Conservation (phyloP, 2,113 vertebrate species). For the Turdus rufiventris region DNA sequence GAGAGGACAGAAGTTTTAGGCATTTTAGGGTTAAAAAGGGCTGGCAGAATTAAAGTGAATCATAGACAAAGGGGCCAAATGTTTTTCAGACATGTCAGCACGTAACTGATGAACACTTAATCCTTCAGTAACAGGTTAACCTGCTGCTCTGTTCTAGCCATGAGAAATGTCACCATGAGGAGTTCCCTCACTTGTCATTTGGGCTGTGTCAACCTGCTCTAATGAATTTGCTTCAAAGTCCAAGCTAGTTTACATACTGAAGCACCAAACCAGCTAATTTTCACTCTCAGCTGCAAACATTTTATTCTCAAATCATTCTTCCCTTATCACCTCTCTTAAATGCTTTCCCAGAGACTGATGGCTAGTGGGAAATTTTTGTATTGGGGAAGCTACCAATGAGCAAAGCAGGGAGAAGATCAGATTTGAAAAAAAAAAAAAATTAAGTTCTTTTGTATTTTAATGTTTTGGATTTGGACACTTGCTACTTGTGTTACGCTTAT, state of each 20-base stretch:
- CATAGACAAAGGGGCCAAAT: background rate
- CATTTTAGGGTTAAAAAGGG: background rate
- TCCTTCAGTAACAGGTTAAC: conserved; percentile 60
- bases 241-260: background rate
- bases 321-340: conserved; percentile 12
- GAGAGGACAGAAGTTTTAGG: background rate
- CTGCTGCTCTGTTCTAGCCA: conserved; percentile 32
- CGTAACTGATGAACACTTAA: conserved; percentile 49
- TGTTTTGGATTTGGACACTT: background rate
- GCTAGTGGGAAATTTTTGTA: background rate
- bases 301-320: conserved; percentile 49
- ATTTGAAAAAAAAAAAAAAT: background rate
- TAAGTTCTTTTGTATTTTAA: background rate
- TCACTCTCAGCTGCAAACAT: background rate
- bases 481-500: background rate
- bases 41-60: conserved; percentile 35
- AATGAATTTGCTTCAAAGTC: conserved; percentile 27
- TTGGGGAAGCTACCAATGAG: background rate
- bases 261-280: conserved; percentile 1
- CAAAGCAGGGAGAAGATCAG: background rate
- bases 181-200: conserved; percentile 57
- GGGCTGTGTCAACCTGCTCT: conserved; percentile 22
- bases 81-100: conserved; percentile 50
- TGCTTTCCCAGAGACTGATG: background rate
- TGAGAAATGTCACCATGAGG: conserved; percentile 49